A percentile compares a stretch with the other conserved stretches of the same genome.
Evolutionary conservation across 2,888 invertebrate genomes (phyloP).

Genomic region (Drepana falcataria): DNA sequence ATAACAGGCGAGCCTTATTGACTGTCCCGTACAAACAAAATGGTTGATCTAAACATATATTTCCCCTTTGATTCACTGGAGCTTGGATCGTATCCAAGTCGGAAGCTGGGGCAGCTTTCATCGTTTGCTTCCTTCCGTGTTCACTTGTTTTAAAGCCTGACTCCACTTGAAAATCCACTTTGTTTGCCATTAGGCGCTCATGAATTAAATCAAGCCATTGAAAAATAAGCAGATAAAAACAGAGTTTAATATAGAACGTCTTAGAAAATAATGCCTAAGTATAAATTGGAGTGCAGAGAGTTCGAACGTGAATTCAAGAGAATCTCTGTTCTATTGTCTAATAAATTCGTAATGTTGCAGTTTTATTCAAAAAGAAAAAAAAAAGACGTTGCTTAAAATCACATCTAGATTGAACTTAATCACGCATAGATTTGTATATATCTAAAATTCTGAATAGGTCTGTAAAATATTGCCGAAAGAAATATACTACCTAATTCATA

Average conservation of each 20-base stretch:
- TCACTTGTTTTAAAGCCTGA: slow-evolving; percentile 29
- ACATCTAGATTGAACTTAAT: too few relatives aligned
- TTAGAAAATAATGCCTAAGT: too few relatives aligned
- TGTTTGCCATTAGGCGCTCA: neutral
- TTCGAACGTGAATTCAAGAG: too few relatives aligned
- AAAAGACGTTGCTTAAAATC: too few relatives aligned
- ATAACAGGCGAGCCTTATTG: slow-evolving; percentile 18
- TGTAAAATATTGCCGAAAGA: too few relatives aligned
- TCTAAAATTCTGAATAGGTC: too few relatives aligned
- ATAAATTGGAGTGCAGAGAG: too few relatives aligned
- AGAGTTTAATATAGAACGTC: too few relatives aligned
- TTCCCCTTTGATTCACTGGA: slow-evolving; percentile 37
- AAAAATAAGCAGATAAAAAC: neutral
- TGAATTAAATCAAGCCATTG: neutral
- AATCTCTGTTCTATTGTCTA: too few relatives aligned
- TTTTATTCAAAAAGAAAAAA: too few relatives aligned
- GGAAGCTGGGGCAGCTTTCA: slow-evolving; percentile 35
- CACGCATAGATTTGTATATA: too few relatives aligned
- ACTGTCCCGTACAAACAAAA: slow-evolving; percentile 26
- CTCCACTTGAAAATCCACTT: slow-evolving; percentile 7
- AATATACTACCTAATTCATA: neutral
- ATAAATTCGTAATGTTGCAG: too few relatives aligned
- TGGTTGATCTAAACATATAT: slow-evolving; percentile 40
- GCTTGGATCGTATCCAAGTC: slow-evolving; percentile 44
- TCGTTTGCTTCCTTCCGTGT: slow-evolving; percentile 50